Percentiles rank a stretch among this genome's conserved stretches.
phyloP scores from a whole-genome alignment of 2,797 vertebrate species.

The Notolabrus celidotus region DNA sequence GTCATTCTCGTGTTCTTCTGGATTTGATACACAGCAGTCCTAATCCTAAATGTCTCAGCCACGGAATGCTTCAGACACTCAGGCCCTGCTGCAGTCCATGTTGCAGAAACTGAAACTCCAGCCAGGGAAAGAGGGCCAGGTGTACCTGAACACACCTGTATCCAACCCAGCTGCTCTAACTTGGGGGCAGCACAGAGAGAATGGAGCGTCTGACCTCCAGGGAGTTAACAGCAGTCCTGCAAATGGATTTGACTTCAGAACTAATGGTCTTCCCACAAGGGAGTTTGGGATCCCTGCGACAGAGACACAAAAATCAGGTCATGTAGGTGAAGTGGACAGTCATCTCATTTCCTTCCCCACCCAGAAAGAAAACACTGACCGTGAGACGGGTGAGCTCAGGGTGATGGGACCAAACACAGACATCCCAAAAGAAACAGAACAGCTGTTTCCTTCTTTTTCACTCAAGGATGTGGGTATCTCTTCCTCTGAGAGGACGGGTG shows the following conservation, averaged over 20 bases:
- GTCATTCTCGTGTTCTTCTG: slow-evolving; percentile 22
- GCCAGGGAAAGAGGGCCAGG: slow-evolving; percentile 56
- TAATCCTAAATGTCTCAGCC: slow-evolving; percentile 80
- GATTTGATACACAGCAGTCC: slow-evolving; percentile 37
- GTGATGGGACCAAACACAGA: slow-evolving; percentile 19
- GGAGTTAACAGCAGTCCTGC: slow-evolving; percentile 30
- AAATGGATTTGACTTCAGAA: slow-evolving; percentile 50
- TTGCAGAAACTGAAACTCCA: slow-evolving; percentile 84
- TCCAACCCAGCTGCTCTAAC: slow-evolving; percentile 3
- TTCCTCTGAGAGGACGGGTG: slow-evolving; percentile 45
- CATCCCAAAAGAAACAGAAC: slow-evolving; percentile 29
- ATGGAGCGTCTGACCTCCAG: slow-evolving; percentile 17
- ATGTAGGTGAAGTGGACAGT: slow-evolving; percentile 17
- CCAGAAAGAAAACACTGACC: slow-evolving; percentile 47
- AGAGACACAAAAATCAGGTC: slow-evolving; percentile 10
- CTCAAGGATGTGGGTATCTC: slow-evolving; percentile 47
- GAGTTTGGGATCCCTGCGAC: slow-evolving; percentile 12
- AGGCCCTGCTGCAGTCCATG: slow-evolving; percentile 86
- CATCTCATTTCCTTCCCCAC: slow-evolving; percentile 40
- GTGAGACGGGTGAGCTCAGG: slow-evolving; percentile 26
- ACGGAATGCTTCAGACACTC: slow-evolving; percentile 68
- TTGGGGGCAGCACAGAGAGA: slow-evolving; percentile 14
- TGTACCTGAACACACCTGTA: neutral
- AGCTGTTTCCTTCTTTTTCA: slow-evolving; percentile 50
- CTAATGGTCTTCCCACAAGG: slow-evolving; percentile 32